Percentiles rank a stretch among this genome's conserved stretches.
Evolutionary conservation across 2,113 vertebrate genomes (phyloP).

Genomic region (Gambusia holbrooki): DNA sequence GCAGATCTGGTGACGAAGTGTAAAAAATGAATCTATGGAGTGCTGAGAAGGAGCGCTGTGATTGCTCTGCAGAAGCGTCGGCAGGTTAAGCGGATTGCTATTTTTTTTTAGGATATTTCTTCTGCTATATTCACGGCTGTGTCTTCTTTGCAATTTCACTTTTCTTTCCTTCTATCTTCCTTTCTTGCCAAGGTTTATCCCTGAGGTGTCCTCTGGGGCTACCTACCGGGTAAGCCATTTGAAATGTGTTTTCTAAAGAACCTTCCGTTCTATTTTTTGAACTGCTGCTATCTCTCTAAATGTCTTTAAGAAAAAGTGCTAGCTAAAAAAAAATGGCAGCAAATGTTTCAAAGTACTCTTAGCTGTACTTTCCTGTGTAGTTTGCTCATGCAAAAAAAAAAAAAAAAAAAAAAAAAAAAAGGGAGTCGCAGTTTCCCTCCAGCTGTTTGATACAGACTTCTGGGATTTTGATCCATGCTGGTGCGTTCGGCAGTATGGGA

Average conservation of each 20-base stretch:
- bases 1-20: slow-evolving; percentile 50
- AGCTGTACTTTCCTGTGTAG: slow-evolving; percentile 56
- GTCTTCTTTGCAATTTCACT: slow-evolving; percentile 68
- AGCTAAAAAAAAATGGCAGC: slow-evolving; percentile 45
- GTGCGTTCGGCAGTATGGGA: slow-evolving; percentile 24
- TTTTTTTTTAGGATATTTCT: slow-evolving; percentile 48
- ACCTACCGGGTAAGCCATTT: slow-evolving; percentile 77
- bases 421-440: slow-evolving; percentile 34
- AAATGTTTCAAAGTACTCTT: slow-evolving; percentile 61
- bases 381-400: slow-evolving; percentile 51
- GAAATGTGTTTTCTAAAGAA: slow-evolving; percentile 77
- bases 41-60: slow-evolving; percentile 51
- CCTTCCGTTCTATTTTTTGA: slow-evolving; percentile 68
- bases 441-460: slow-evolving; percentile 47
- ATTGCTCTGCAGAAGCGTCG: slow-evolving; percentile 60
- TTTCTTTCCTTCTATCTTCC: slow-evolving; percentile 65
- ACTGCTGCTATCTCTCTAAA: slow-evolving; percentile 75
- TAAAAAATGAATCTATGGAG: slow-evolving; percentile 37
- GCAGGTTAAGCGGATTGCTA: slow-evolving; percentile 74
- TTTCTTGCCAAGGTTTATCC: slow-evolving; percentile 77
- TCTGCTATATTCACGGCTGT: slow-evolving; percentile 76
- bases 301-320: slow-evolving; percentile 71
- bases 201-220: slow-evolving; percentile 77
- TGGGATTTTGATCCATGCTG: slow-evolving; percentile 57
- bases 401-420: slow-evolving; percentile 23